Evolutionary conservation across 2,113 vertebrate species (phyloP).

Genomic region (Rhabdornis inornatus): DNA sequence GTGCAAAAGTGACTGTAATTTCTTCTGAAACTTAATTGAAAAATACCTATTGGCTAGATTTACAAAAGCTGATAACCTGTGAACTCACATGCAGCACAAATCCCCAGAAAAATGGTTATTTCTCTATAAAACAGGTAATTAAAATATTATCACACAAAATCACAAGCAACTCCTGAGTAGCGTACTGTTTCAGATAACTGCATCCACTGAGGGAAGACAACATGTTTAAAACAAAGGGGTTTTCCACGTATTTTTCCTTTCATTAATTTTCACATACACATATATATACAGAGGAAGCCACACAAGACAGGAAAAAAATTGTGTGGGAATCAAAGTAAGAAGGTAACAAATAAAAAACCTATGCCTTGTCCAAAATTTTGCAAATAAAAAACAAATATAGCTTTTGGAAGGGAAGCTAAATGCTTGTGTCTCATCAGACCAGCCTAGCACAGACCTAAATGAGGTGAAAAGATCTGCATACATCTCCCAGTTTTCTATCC

Average conservation of each 20-base stretch:
- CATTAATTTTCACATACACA: background rate
- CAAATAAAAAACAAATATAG: background rate
- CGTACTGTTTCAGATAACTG: background rate
- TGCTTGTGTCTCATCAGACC: background rate
- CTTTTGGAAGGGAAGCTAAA: background rate
- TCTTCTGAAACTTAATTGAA: background rate
- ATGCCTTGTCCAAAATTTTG: background rate
- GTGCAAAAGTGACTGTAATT: background rate
- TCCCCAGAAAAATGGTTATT: background rate
- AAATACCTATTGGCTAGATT: background rate
- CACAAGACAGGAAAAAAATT: background rate
- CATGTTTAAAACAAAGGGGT: background rate
- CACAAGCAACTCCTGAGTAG: background rate
- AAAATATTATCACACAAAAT: background rate
- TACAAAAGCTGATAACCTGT: background rate
- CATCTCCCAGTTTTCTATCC: background rate
- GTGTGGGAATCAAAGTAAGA: background rate
- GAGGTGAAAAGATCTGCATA: background rate
- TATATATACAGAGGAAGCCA: background rate
- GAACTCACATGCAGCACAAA: background rate
- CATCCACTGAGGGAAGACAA: background rate
- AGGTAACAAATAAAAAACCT: background rate
- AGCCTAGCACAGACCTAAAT: background rate
- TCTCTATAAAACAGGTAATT: background rate
- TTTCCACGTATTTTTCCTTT: background rate